Evolutionary conservation across 2,797 vertebrate genomes (phyloP), one percentile per base, ranked within the genome.

Genomic region (Rhabdophis nuchalis): DNA sequence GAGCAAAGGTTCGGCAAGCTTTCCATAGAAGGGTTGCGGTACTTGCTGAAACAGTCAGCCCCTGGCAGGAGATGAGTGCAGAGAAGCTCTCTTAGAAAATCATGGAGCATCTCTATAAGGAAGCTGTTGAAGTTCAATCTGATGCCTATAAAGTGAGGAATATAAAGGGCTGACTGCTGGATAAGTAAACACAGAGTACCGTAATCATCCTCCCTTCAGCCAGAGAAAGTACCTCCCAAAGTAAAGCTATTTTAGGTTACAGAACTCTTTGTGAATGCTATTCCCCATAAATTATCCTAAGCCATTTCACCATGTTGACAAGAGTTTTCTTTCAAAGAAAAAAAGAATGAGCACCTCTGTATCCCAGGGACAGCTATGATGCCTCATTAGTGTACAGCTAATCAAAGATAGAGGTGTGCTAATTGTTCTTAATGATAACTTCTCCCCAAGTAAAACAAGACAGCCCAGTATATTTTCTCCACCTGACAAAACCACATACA

Each of bases 351-450:
- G 82, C 52, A 54, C 27, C 53, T 82, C 32, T 20, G 32, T 85
- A 53, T 72, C 68, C 68, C 27, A 85, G 20, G 68, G 92, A 32
- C 64, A 23, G 3, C 16, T 82, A 50, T 90, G 86, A 93, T 88
- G 54, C 27, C 86, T 93, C 92, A 93, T 93, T 93, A 93, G 32
- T 93, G 86, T 50, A 93, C 86, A 90, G 12, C 60, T 20, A 56
- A 56, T 41, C 86, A 61, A 92, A 58, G 53, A 32, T 8, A 82
- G 46, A 46, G 68, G n/a, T 82, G 25, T 61, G 56, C 86, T 88
- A 93, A 93, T 93, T 60, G 18, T 85, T 54, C 68, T 54, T 90
- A 88, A 93, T 85, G n/a, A 90, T n/a, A n/a, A 14, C 6, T 88
- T 90, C 86, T 85, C 68, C 12, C 56, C 50, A 85, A 85, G 82